Base-by-base conservation (phyloP, 1,140 invertebrate genomes). In the Drosophila ercepeae region DNA sequence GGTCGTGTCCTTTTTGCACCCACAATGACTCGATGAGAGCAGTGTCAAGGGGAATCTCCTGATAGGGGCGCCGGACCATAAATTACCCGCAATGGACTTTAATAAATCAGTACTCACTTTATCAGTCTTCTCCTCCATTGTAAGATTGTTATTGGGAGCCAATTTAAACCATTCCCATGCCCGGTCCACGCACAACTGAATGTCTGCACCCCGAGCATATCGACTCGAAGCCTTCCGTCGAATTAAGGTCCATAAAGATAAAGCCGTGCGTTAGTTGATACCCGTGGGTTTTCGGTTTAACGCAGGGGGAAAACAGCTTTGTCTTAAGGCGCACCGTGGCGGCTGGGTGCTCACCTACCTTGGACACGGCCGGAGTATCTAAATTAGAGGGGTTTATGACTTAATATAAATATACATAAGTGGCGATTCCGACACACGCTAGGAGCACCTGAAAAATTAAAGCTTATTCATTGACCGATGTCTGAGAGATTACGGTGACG, bases 321-420 rank as follows among this genome's bases (percentile, higher is more conserved):
- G 63, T 65, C 63, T 67, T 67, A 34, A 67, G 48, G 46, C 60
- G 34, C 63, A 51, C 57, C 59, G 23, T 11, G 61, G 44, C 61
- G 61, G 59, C 16, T 65, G 46, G 60, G 59, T 36, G 36, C 14
- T 16, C 36, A 16, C 36, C 21, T 8, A 16, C 54, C 63, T 34
- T 67, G 60, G 36, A 46, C 60, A 65, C 8, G 27, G 48, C 48
- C 46, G 27, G 16, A 16, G 60, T 67, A 67, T 67, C 63, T 67
- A 34, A 67, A 67, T 67, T 67, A 3, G 39, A 53, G 25, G 46
- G 27, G 46, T 65, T 67, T 67, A 67, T 8, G 46, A 67, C 63
- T 67, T 52, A 27, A 67, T 53, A 67, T 67, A 65, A 67, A 67
- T 53, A 67, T 53, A 45, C 39, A 67, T 67, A 67, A 67, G 60